Conservation (phyloP, 2,113 vertebrate species). For the Serranochromis macrocephalus region DNA sequence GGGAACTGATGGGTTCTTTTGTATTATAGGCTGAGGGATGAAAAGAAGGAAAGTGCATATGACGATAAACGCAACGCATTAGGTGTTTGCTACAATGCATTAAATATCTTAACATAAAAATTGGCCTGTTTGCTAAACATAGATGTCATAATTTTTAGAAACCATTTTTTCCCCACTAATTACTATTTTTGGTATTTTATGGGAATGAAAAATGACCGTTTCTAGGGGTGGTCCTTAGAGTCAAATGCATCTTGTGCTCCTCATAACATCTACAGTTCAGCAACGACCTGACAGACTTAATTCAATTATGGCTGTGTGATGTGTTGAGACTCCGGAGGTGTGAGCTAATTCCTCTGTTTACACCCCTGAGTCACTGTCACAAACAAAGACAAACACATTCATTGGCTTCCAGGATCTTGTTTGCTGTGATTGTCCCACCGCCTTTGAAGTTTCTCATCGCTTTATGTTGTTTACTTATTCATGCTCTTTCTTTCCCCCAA, state of each 20-base stretch:
- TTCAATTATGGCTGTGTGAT: conserved; percentile 62
- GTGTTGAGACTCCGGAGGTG: conserved; percentile 62
- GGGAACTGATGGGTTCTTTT: conserved; percentile 54
- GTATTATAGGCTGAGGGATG: conserved; percentile 19
- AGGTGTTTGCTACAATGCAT: conserved; percentile 9
- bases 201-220: not conserved
- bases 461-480: conserved; percentile 73
- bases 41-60: conserved; percentile 1
- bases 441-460: conserved; percentile 71
- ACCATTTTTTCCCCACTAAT: not conserved
- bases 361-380: conserved; percentile 71
- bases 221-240: not conserved
- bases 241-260: not conserved
- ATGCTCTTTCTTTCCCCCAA: conserved; percentile 53
- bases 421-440: conserved; percentile 59
- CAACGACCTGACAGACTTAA: conserved; percentile 55
- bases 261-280: conserved; percentile 14
- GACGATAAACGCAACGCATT: not conserved
- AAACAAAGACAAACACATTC: conserved; percentile 61
- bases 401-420: conserved; percentile 63
- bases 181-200: not conserved
- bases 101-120: not conserved
- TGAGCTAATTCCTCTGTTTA: conserved; percentile 70
- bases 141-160: not conserved
- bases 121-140: not conserved